phyloP scores from a whole-genome alignment of 2,797 vertebrate species.

The Lepus oiostolus region DNA sequence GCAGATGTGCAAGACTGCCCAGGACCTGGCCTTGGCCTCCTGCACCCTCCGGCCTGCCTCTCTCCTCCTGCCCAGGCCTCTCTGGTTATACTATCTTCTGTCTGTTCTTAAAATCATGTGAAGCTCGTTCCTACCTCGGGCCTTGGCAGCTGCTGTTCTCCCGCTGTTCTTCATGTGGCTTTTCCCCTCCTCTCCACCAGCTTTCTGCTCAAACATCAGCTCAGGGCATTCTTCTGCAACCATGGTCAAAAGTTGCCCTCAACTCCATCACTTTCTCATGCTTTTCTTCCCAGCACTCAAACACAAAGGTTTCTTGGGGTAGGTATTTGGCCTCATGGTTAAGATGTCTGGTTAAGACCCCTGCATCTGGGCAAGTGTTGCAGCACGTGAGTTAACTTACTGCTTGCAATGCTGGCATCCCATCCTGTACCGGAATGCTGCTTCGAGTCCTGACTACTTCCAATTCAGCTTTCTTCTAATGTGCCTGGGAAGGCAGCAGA shows the following conservation, averaged over 20 bases:
- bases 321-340: too few species aligned
- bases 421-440: too few species aligned
- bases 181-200: not conserved
- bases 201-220: not conserved
- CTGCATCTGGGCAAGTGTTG: too few species aligned
- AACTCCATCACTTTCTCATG: not conserved
- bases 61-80: not conserved
- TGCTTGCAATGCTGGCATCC: too few species aligned
- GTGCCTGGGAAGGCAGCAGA: too few species aligned
- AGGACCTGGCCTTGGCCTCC: not conserved
- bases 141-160: not conserved
- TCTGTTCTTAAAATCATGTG: not conserved
- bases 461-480: too few species aligned
- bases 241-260: not conserved
- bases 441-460: too few species aligned
- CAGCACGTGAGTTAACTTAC: too few species aligned
- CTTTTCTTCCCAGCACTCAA: not conserved
- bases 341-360: too few species aligned
- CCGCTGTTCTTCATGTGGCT: not conserved
- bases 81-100: not conserved
- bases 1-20: not conserved
- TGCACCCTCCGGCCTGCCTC: not conserved
- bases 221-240: not conserved
- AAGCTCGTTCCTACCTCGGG: not conserved
- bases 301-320: not conserved